Evolutionary conservation across 2,113 vertebrate species (phyloP).

Genomic region (Neotragus pygmaeus): DNA sequence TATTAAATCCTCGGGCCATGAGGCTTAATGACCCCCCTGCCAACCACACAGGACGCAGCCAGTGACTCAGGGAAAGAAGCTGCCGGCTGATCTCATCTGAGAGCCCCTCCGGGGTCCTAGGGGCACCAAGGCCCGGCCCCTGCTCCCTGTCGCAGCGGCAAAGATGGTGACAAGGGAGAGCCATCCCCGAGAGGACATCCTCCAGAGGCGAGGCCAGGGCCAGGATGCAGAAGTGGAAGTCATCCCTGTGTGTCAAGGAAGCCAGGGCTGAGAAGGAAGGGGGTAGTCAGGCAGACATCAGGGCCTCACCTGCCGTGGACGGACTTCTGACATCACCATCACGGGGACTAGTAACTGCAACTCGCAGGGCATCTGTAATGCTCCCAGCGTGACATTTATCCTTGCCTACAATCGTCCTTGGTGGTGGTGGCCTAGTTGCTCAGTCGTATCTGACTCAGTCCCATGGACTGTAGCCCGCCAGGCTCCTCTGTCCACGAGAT

Average conservation of each 20-base stretch:
- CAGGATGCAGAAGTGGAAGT: neutral
- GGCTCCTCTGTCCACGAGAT: neutral
- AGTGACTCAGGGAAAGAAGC: constrained; percentile 20
- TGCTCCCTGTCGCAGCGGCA: neutral
- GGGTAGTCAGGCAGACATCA: accelerated
- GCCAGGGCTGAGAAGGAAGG: neutral
- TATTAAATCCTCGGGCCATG: constrained; percentile 25
- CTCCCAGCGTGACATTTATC: neutral
- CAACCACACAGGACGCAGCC: neutral
- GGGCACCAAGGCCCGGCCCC: neutral
- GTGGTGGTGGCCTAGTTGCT: neutral
- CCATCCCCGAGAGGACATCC: neutral
- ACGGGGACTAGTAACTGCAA: neutral
- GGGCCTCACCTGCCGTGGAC: accelerated
- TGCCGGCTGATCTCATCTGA: constrained; percentile 45
- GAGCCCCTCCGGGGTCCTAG: neutral
- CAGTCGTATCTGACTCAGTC: accelerated
- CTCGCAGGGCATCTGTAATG: neutral
- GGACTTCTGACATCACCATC: neutral
- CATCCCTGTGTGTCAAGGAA: neutral
- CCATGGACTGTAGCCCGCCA: neutral
- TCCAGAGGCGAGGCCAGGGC: neutral
- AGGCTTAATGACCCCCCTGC: constrained; percentile 53
- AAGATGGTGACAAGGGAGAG: neutral
- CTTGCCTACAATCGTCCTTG: neutral